Evolutionary conservation across 2,113 vertebrate species (phyloP).

Genomic region (Alethe diademata): DNA sequence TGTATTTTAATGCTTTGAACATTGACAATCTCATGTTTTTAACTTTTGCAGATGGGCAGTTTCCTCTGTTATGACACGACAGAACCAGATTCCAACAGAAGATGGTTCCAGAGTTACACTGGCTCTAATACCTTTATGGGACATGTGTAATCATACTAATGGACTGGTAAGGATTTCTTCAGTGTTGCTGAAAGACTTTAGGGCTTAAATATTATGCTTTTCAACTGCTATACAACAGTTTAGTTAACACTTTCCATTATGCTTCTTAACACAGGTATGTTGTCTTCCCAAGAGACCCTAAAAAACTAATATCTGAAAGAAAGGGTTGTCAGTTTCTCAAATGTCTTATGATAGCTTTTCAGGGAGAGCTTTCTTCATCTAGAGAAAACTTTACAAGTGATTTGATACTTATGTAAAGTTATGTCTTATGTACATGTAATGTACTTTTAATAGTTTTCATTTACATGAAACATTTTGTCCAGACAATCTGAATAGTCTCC

Average conservation of each 20-base stretch:
- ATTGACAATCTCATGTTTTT: not conserved
- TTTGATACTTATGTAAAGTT: not conserved
- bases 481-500: not conserved
- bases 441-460: not conserved
- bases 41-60: conserved; percentile 88
- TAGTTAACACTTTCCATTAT: not conserved
- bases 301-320: not conserved
- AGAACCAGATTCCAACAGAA: conserved; percentile 98
- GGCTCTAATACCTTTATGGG: conserved; percentile 96
- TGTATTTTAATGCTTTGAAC: not conserved
- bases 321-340: not conserved
- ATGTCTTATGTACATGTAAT: not conserved
- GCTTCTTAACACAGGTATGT: not conserved
- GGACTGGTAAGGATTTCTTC: conserved; percentile 84
- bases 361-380: not conserved
- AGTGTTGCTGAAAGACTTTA: not conserved
- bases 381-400: not conserved
- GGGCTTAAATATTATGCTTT: not conserved
- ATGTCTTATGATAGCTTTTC: not conserved
- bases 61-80: conserved; percentile 97
- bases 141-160: conserved; percentile 99
- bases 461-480: not conserved
- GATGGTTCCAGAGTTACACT: conserved; percentile 93
- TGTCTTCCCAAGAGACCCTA: not conserved
- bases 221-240: not conserved